Base-by-base conservation (phyloP, 2,888 invertebrate genomes). In the Athalia circularis region DNA sequence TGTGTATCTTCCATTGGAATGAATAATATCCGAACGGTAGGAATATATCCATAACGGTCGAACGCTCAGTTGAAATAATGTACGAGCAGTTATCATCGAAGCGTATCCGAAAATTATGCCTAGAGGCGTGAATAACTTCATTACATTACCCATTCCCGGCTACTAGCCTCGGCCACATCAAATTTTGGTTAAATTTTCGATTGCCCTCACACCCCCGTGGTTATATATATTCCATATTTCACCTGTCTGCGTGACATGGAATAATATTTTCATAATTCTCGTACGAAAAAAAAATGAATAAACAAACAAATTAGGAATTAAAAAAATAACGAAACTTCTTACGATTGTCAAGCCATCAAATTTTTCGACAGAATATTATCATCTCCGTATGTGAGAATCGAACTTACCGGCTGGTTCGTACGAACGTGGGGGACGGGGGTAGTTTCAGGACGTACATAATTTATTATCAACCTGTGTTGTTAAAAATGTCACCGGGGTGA, bases 391-490 rank as follows among this genome's bases (percentile, higher is more conserved):
- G 2, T 29, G 2, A 29, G 29, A 0, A 29, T 29, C 29, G 29
- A 29, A 29, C 29, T 29, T 29, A 29, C 29, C 29, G 29, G 29
- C 29, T 29, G 29, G 29, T 1, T 29, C 29, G 29, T 29, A 29
- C 29, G 29, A 29, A 29, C 1, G 29, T 29, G 29, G 29, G 0
- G 29, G 29, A 59, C 57, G 5, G 15, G 8, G 62, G 47, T 72
- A 57, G 47, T 47, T 47, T 59, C 9, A 11, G 54, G 11, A n/a
- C 59, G 43, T n/a, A 72, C 8, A 62, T 82, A 85, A 84, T 84
- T 84, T 85, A 85, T 82, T 79, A 82, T 85, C 82, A 81, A 80
- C 81, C 83, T 77, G 83, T 84, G 83, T 84, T 83, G 81, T 82
- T 82, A 84, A 85, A 85, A 84, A 84, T 85, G 80, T 83, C 84